phyloP scores from a whole-genome alignment of 53 echinoderm and acorn worm species.

The Patiria pectinifera region DNA sequence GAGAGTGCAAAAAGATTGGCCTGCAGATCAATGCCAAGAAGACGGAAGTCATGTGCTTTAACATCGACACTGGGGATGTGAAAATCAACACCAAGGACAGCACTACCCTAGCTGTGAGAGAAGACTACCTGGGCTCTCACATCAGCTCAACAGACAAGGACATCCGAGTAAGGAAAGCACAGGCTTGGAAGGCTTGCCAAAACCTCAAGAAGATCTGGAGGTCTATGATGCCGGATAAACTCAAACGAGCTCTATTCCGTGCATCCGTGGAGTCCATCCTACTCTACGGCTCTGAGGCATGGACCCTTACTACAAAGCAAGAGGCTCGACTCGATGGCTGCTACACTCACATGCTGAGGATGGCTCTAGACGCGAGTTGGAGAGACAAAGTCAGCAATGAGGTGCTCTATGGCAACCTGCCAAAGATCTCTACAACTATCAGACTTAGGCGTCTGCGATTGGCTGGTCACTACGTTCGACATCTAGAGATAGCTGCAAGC shows the following conservation, averaged over 20 bases:
- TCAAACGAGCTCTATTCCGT: constrained; percentile 26
- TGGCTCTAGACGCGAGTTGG: constrained; percentile 16
- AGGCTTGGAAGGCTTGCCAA: constrained; percentile 30
- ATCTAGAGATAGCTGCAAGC: constrained; percentile 36
- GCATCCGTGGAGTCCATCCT: constrained; percentile 20
- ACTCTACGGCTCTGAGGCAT: not conserved
- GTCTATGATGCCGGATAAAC: constrained; percentile 10
- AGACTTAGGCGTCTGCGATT: constrained; percentile 16
- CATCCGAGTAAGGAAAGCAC: constrained; percentile 29
- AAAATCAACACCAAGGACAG: constrained; percentile 30
- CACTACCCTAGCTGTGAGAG: constrained; percentile 23
- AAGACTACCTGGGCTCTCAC: constrained; percentile 48
- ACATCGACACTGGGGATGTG: constrained; percentile 9
- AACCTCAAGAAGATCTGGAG: constrained; percentile 29
- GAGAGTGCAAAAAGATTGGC: constrained; percentile 26
- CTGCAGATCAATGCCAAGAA: constrained; percentile 51
- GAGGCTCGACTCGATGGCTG: constrained; percentile 26
- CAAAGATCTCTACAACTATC: constrained; percentile 38
- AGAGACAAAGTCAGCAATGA: constrained; percentile 39
- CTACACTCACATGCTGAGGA: constrained; percentile 29
- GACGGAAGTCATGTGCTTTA: constrained; percentile 22
- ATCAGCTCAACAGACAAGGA: constrained; percentile 39
- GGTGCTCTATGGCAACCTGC: constrained; percentile 35
- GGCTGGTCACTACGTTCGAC: constrained; percentile 30
- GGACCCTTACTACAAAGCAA: constrained; percentile 15